Evolutionary conservation across 2,113 vertebrate species (phyloP).

Genomic region (Anolis carolinensis): DNA sequence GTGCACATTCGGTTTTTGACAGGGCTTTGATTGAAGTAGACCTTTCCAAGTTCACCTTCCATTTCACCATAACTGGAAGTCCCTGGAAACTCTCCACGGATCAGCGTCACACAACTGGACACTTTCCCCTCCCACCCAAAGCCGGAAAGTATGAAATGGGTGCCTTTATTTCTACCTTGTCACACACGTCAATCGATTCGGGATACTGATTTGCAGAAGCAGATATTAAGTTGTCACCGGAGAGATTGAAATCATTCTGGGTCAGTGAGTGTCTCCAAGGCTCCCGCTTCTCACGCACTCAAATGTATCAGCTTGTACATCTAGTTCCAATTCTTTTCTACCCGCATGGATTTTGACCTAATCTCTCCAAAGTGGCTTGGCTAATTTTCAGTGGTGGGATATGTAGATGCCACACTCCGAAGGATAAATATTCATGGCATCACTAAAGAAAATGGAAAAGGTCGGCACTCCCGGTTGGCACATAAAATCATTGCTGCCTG

Average conservation of each 20-base stretch:
- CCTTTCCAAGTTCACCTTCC: neutral
- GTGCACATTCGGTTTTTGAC: neutral
- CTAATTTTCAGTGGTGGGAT: neutral
- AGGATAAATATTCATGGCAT: neutral
- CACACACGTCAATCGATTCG: too few species aligned
- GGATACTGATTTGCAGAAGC: neutral
- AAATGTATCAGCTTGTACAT: neutral
- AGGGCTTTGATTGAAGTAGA: neutral
- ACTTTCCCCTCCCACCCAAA: neutral
- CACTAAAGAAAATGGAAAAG: neutral
- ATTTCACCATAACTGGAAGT: neutral
- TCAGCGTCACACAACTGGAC: too few species aligned
- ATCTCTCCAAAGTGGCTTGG: neutral
- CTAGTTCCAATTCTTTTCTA: neutral
- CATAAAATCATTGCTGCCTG: neutral
- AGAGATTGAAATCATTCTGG: too few species aligned
- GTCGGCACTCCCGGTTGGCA: neutral
- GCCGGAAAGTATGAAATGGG: too few species aligned
- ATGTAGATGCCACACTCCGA: neutral
- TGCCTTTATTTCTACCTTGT: neutral
- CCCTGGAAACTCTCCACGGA: neutral
- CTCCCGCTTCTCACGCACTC: too few species aligned
- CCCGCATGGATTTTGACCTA: neutral
- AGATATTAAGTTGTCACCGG: neutral
- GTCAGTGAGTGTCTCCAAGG: too few species aligned